phyloP scores from a whole-genome alignment of 2,113 vertebrate genomes.

The Callospermophilus lateralis region DNA sequence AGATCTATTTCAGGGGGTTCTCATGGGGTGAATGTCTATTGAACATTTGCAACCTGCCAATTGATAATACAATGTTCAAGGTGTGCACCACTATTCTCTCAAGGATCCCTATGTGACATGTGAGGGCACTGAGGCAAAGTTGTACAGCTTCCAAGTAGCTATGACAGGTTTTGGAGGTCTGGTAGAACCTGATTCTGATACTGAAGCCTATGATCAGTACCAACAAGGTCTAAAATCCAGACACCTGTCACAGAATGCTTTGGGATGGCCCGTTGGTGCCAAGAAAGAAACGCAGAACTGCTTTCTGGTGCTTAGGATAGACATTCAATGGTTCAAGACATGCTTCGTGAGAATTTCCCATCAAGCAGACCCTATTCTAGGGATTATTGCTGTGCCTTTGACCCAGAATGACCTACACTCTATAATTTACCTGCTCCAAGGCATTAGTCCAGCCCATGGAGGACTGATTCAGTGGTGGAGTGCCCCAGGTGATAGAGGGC shows the following conservation, averaged over 20 bases:
- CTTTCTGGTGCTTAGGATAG: background rate
- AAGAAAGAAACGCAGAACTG: background rate
- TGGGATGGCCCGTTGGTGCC: background rate
- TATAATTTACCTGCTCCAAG: background rate
- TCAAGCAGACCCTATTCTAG: background rate
- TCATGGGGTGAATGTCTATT: background rate
- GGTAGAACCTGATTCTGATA: background rate
- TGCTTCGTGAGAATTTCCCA: background rate
- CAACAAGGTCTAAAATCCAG: background rate
- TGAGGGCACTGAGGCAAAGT: background rate
- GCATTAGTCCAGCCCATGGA: background rate
- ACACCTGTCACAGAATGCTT: background rate
- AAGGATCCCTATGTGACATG: no score
- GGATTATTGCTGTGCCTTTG: background rate
- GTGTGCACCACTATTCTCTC: no score
- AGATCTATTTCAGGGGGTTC: background rate
- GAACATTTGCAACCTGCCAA: background rate
- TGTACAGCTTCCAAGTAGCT: background rate
- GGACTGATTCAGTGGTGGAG: background rate
- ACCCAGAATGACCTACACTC: background rate
- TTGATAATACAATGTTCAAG: no score
- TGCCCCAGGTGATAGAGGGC: background rate
- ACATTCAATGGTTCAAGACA: no score
- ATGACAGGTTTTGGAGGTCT: background rate
- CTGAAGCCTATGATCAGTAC: background rate